phyloP scores from a whole-genome alignment of 2,797 vertebrate genomes.

The Hozukius guyotensis region DNA sequence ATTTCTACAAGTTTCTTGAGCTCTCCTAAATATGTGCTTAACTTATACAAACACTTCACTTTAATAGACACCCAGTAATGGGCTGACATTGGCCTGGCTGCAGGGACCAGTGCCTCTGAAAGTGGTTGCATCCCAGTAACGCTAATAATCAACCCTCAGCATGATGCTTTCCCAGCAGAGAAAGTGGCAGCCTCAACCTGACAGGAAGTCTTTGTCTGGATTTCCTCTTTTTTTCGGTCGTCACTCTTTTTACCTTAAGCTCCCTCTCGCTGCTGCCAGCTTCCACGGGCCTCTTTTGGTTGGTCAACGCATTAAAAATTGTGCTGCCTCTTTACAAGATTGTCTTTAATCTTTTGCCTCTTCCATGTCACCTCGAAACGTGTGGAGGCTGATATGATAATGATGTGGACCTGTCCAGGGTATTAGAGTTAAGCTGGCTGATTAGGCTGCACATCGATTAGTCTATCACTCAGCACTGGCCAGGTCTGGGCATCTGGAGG shows the following conservation, averaged over 20 bases:
- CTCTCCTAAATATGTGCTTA: conserved; percentile 54
- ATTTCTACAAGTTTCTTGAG: conserved; percentile 57
- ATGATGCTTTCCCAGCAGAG: conserved; percentile 33
- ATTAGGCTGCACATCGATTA: conserved; percentile 85
- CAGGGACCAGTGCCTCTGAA: conserved; percentile 29
- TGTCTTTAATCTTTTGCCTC: conserved; percentile 81
- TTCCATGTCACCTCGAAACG: conserved; percentile 81
- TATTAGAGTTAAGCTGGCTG: conserved; percentile 87
- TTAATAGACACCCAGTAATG: conserved; percentile 56
- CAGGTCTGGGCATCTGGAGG: conserved; percentile 46
- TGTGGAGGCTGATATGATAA: conserved; percentile 85
- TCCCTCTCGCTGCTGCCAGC: conserved; percentile 37
- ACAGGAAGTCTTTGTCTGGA: conserved; percentile 34
- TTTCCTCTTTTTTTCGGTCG: conserved; percentile 12
- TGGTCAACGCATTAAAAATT: conserved; percentile 68
- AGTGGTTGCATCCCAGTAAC: conserved; percentile 39
- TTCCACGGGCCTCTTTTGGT: conserved; percentile 50
- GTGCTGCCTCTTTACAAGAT: conserved; percentile 73
- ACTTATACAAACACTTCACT: conserved; percentile 61
- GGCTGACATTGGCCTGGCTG: conserved; percentile 38
- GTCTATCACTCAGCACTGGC: conserved; percentile 80
- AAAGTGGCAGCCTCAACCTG: conserved; percentile 33
- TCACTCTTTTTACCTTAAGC: conserved; percentile 20
- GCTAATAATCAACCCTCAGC: conserved; percentile 40
- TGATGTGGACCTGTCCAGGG: conserved; percentile 85